Evolutionary conservation across 2,888 invertebrate genomes (phyloP), one percentile per base, ranked within the genome.

Genomic region (Thereva unica): DNA sequence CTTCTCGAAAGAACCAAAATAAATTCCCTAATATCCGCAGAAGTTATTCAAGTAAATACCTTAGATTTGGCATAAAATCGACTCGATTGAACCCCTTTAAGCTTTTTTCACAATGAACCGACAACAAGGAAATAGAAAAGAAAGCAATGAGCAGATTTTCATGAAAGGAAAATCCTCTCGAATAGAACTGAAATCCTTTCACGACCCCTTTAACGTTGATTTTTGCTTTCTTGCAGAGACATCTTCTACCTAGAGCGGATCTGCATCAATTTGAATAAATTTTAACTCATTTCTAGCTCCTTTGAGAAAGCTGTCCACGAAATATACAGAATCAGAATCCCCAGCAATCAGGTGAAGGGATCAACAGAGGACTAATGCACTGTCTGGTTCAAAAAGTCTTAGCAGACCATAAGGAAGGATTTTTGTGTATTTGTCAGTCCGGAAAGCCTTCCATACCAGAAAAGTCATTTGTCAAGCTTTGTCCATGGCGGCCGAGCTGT

Each of bases 211-310:
- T 49, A 40, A 50, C 23, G 50, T 49, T 61, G 61, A 50, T 50
- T 61, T 61, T 6, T 50, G 41, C 37, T 61, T 61, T 37, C 61
- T 10, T 61, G 49, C 50, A 61, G 50, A 61, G 61, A 61, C 61
- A 61, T 61, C 61, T 61, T 61, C 50, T 37, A 61, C 61, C 61
- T 61, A 49, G 61, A 61, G 41, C 61, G 61, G 61, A 61, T 61
- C 61, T 61, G 61, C 61, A 61, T 61, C 61, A 61, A 61, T 61
- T 61, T 61, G 61, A 61, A 61, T 61, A 61, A 61, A 61, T 61
- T 61, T 40, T 42, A 50, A 61, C 50, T 61, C 50, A 61, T 61
- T 53, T 61, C 50, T 50, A 49, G 37, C 50, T 61, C 50, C 12
- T 50, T 23, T 50, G 50, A 44, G 35, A 40, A 61, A 59, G 37